Evolutionary conservation across 2,797 vertebrate genomes (phyloP).

Genomic region (Pelobates cultripes): DNA sequence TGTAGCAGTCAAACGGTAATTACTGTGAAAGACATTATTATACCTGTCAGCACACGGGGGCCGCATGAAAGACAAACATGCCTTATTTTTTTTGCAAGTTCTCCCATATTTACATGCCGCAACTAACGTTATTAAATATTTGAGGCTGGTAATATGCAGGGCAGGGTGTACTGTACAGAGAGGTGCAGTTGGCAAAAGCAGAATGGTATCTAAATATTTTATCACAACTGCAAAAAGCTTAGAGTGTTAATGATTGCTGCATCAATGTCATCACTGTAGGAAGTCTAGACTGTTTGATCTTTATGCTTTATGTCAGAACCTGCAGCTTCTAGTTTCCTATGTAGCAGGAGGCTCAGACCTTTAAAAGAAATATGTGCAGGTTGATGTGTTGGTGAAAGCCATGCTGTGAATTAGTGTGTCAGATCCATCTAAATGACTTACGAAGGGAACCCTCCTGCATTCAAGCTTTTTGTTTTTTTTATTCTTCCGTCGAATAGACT

Average conservation of each 20-base stretch:
- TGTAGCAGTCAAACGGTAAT: conserved; percentile 26
- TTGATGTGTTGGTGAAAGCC: conserved; percentile 48
- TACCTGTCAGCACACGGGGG: conserved; percentile 26
- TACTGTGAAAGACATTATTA: conserved; percentile 28
- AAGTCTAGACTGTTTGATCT: conserved; percentile 56
- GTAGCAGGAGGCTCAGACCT: conserved; percentile 45
- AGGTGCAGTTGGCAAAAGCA: conserved; percentile 48
- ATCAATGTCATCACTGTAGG: conserved; percentile 56
- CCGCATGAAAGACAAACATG: conserved; percentile 29
- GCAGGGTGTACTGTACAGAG: conserved; percentile 41
- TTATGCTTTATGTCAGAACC: conserved; percentile 56
- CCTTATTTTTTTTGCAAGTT: conserved; percentile 14
- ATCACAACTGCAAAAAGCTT: conserved; percentile 54
- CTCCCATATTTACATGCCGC: conserved; percentile 35
- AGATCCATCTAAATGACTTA: conserved; percentile 56
- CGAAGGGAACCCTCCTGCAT: conserved; percentile 44
- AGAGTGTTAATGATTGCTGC: conserved; percentile 57
- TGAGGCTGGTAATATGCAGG: conserved; percentile 33
- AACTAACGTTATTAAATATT: conserved; percentile 48
- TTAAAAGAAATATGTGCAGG: conserved; percentile 51
- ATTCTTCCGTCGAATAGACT: conserved; percentile 27
- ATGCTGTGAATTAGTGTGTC: conserved; percentile 56
- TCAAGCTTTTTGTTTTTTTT: conserved; percentile 17
- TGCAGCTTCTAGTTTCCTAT: conserved; percentile 51
- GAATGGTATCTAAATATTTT: conserved; percentile 56